Conservation (phyloP, 2,113 vertebrate genomes). For the Paramisgurnus dabryanus region DNA sequence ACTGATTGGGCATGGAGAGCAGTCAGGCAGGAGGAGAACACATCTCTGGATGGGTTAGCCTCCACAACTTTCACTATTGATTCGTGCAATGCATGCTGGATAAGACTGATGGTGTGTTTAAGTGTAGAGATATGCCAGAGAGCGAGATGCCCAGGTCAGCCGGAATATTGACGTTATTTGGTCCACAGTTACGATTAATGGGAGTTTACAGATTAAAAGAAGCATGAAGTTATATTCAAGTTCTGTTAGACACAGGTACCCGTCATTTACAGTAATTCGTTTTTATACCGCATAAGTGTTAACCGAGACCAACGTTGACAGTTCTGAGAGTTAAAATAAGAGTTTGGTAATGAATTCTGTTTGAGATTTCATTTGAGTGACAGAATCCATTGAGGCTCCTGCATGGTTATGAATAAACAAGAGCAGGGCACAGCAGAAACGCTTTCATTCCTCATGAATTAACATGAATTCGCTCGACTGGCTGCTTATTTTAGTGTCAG, state of each 20-base stretch:
- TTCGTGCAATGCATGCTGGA: constrained; percentile 64
- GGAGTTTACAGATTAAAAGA: too few relatives aligned
- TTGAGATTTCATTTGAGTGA: constrained; percentile 52
- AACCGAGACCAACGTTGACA: neutral
- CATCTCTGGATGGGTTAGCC: constrained; percentile 44
- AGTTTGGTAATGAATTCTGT: constrained; percentile 42
- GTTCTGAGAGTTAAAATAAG: constrained; percentile 23
- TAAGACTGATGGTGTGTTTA: constrained; percentile 44
- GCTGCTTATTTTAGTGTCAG: neutral
- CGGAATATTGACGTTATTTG: too few relatives aligned
- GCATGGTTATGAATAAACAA: constrained; percentile 71
- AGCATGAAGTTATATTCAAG: too few relatives aligned
- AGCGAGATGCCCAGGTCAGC: too few relatives aligned
- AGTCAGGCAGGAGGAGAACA: constrained; percentile 55
- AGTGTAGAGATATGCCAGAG: too few relatives aligned
- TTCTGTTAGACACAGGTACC: too few relatives aligned
- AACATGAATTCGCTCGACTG: constrained; percentile 54
- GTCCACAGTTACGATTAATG: too few relatives aligned
- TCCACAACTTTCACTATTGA: constrained; percentile 57
- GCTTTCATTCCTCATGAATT: constrained; percentile 64
- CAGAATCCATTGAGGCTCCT: constrained; percentile 51
- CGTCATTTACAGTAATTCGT: neutral
- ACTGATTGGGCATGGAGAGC: constrained; percentile 64
- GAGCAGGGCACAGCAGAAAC: constrained; percentile 55
- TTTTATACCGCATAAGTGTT: neutral